These are phyloP conservation scores for Coracopsis vasa DNA, from an alignment of 2,113 vertebrate species.

Conservation along the genomic window DNA sequence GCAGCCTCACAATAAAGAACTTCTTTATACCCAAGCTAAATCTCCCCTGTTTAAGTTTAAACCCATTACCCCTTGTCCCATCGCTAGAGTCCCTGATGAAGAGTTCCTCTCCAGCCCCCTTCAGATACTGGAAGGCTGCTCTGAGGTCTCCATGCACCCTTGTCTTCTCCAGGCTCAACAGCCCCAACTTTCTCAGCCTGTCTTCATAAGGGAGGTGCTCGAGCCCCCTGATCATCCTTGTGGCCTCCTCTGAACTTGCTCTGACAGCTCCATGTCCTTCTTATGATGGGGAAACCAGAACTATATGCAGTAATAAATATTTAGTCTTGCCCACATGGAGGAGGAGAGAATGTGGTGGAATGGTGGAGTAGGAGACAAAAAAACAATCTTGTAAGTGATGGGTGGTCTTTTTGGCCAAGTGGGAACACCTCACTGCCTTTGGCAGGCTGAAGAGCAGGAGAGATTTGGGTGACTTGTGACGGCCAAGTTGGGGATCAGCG, in stretches of 20 bases:
- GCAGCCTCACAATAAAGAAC: not conserved
- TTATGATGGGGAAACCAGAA: not conserved
- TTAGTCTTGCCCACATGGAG: not conserved
- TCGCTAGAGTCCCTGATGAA: not conserved
- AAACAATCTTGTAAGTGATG: too few relatives aligned
- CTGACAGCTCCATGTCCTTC: not conserved
- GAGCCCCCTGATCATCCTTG: not conserved
- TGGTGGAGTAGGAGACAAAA: not conserved
- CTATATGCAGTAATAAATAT: not conserved
- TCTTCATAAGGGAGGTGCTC: accelerated
- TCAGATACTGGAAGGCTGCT: not conserved
- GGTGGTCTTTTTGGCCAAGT: not conserved
- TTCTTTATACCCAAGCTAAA: not conserved
- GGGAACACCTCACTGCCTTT: not conserved
- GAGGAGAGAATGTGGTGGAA: not conserved
- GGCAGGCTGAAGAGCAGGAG: not conserved
- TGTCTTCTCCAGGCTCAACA: not conserved
- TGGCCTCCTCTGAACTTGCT: not conserved
- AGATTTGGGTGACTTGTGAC: not conserved
- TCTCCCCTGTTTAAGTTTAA: not conserved
- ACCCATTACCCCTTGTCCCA: not conserved
- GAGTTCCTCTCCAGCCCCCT: not conserved
- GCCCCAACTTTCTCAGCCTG: not conserved
- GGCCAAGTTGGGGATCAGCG: accelerated
- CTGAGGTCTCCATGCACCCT: not conserved